Conservation (phyloP, 1,140 invertebrate genomes). For the Drosophila funebris region DNA sequence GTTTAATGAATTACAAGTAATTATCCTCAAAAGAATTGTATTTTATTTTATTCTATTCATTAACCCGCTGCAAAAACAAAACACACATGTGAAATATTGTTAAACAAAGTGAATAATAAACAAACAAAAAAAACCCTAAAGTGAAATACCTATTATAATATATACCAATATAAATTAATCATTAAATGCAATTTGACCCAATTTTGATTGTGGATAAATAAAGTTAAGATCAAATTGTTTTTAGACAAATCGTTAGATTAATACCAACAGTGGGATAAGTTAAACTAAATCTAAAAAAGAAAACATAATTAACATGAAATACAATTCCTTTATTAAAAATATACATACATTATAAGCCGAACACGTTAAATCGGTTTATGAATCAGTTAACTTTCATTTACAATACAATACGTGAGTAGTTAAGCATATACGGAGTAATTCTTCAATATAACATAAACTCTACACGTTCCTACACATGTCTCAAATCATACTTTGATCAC, state of each 20-base stretch:
- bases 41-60: constrained; percentile 61
- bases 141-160: constrained; percentile 53
- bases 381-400: constrained; percentile 62
- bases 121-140: constrained; percentile 30
- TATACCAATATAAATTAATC: constrained; percentile 52
- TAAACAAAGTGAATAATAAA: constrained; percentile 56
- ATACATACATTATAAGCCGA: constrained; percentile 55
- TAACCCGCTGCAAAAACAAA: constrained; percentile 45
- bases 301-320: constrained; percentile 45
- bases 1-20: constrained; percentile 59
- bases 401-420: constrained; percentile 53
- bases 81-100: constrained; percentile 71
- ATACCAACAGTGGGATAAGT: not conserved
- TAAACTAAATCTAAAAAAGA: not conserved
- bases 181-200: constrained; percentile 48
- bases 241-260: constrained; percentile 24
- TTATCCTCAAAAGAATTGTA: constrained; percentile 39
- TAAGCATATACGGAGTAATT: constrained; percentile 21
- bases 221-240: constrained; percentile 71
- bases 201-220: constrained; percentile 62
- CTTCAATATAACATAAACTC: constrained; percentile 12
- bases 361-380: constrained; percentile 40
- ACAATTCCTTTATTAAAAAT: constrained; percentile 72
- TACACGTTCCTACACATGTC: constrained; percentile 16
- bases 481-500: constrained; percentile 13